phyloP scores from a whole-genome alignment of 2,113 vertebrate species.

The Tupaia chinensis region DNA sequence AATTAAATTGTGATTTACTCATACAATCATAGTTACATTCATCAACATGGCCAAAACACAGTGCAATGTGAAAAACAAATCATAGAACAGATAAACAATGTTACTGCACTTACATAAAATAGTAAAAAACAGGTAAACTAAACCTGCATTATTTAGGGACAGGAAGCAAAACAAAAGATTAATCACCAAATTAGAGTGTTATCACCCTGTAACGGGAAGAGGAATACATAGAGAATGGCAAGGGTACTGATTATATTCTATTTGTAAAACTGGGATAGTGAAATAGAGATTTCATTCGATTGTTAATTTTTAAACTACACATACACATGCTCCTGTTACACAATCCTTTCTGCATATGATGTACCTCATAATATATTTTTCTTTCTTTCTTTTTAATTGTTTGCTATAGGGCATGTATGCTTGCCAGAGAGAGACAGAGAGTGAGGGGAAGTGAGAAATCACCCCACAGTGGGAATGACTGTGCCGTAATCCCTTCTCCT shows the following conservation, averaged over 20 bases:
- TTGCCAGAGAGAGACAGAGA: too few relatives aligned
- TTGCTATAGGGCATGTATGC: too few relatives aligned
- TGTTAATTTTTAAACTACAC: not conserved
- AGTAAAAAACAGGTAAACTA: slow-evolving; percentile 34
- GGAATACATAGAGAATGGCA: not conserved
- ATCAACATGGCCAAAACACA: not conserved
- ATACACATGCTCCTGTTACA: not conserved
- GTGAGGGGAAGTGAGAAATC: too few relatives aligned
- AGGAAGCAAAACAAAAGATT: not conserved
- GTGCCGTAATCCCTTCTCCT: too few relatives aligned
- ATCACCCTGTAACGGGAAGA: not conserved
- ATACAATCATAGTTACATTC: not conserved
- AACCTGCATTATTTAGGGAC: not conserved
- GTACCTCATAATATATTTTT: not conserved
- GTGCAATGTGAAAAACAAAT: not conserved
- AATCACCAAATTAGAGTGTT: not conserved
- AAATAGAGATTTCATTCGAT: not conserved
- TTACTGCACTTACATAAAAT: not conserved
- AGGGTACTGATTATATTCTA: not conserved
- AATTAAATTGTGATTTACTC: not conserved
- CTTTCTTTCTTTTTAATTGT: too few relatives aligned
- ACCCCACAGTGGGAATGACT: too few relatives aligned
- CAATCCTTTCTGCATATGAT: not conserved
- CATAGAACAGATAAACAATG: not conserved
- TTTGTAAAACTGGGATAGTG: not conserved